Conservation (phyloP, 2,888 invertebrate genomes). For the Epirrhoe alternata region DNA sequence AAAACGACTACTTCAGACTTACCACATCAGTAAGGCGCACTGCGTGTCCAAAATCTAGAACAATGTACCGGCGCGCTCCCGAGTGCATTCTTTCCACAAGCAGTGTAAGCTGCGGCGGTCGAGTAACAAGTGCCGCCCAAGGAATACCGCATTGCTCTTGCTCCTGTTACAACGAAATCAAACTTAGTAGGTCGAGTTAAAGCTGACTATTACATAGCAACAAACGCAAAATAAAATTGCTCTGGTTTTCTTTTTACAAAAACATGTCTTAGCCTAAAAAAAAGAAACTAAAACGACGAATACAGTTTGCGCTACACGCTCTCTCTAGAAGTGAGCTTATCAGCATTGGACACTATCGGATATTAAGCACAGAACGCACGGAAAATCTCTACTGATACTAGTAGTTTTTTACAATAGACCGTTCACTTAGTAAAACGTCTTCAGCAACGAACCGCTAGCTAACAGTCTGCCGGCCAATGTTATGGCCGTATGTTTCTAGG, state of each 20-base stretch:
- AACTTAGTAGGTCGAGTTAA: not conserved
- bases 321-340: constrained; percentile 8
- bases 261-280: not conserved
- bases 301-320: constrained; percentile 1
- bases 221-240: not conserved
- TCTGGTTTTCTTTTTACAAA: not conserved
- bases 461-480: not conserved
- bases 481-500: not conserved
- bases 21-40: constrained; percentile 94
- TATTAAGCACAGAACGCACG: constrained; percentile 16
- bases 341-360: constrained; percentile 1
- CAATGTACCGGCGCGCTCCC: constrained; percentile 95
- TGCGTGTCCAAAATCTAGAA: constrained; percentile 95
- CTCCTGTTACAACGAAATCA: constrained; percentile 55
- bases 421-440: not conserved
- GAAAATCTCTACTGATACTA: constrained; percentile 5
- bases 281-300: constrained; percentile 1
- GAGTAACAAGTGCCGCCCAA: constrained; percentile 91
- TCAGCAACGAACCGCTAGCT: not conserved
- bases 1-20: constrained; percentile 33
- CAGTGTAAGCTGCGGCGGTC: constrained; percentile 93
- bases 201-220: not conserved
- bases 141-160: constrained; percentile 83
- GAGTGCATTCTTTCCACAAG: constrained; percentile 97
- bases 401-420: constrained; percentile 5